phyloP scores from a whole-genome alignment of 2,113 vertebrate species.

The Monopterus albus region DNA sequence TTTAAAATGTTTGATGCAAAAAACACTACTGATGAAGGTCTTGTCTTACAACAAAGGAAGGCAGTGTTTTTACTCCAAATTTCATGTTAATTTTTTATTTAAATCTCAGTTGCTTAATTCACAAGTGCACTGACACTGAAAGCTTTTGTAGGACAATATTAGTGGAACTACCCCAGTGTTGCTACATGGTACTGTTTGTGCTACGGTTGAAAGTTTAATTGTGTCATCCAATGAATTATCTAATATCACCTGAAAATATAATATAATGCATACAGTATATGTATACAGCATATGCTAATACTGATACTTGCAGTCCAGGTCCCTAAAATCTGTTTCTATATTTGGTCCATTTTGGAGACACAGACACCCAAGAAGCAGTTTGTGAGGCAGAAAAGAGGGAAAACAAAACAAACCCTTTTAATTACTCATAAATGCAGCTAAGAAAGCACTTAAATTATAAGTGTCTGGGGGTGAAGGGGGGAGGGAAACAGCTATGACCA shows the following conservation, averaged over 20 bases:
- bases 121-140: not conserved
- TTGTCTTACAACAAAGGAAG: not conserved
- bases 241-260: too few relatives aligned
- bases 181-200: too few relatives aligned
- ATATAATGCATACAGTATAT: too few relatives aligned
- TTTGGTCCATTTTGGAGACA: conserved; percentile 2
- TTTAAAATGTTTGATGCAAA: not conserved
- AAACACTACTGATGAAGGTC: not conserved
- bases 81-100: too few relatives aligned
- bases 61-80: not conserved
- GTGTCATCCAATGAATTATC: too few relatives aligned
- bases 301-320: too few relatives aligned
- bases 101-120: not conserved
- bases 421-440: conserved; percentile 18
- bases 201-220: too few relatives aligned
- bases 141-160: too few relatives aligned
- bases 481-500: not conserved
- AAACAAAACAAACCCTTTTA: conserved; percentile 14
- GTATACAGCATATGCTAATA: too few relatives aligned
- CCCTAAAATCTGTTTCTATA: not conserved
- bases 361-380: not conserved
- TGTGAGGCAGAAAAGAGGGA: conserved; percentile 1
- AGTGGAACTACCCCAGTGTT: too few relatives aligned
- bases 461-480: not conserved
- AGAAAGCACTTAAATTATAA: not conserved